Evolutionary conservation across 2,888 invertebrate species (phyloP), one percentile per base, ranked within the genome.

Genomic region (Drosophila mulleri): DNA sequence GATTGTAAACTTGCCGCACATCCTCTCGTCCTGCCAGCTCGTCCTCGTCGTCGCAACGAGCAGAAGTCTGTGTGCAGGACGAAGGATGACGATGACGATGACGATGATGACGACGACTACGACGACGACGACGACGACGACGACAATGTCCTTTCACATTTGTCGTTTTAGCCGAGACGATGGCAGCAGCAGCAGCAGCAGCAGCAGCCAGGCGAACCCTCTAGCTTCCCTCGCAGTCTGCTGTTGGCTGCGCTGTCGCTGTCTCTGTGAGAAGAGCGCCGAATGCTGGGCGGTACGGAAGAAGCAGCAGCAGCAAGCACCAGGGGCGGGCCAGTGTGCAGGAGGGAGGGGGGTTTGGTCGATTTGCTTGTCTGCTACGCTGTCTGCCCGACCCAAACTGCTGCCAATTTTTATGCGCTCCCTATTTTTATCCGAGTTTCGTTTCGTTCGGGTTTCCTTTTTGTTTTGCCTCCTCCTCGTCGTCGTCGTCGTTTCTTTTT

Each of bases 71-170:
- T 67, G 65, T 48, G 73, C 81, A 77, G 78, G 73, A 77, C 68
- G 76, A 74, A 78, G 77, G 63, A 67, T 67, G 59, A 75, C 65
- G 67, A 64, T 35, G 56, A 72, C 52, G 54, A 83, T 44, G 53
- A 88, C 84, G 85, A 89, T 84, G 89, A 87, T 80, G 85, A 71
- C 60, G 66, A 63, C 18, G 56, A 72, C 45, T n/a, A n/a, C n/a
- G n/a, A 23, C 20, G 53, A 89, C 80, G 85, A 66, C 62, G 56
- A 71, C 72, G 85, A 67, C 65, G 58, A 74, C 57, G 54, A 89
- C 85, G 86, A 89, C 89, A 86, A 89, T 86, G 86, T 86, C 86
- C 86, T 86, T 86, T 89, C 89, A 89, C 84, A 86, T 86, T 86
- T 86, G 86, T 86, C 89, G 86, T 88, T 85, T 76, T 68, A 74